phyloP scores from a whole-genome alignment of 2,888 invertebrate species.

The Heteromurus nitidus region DNA sequence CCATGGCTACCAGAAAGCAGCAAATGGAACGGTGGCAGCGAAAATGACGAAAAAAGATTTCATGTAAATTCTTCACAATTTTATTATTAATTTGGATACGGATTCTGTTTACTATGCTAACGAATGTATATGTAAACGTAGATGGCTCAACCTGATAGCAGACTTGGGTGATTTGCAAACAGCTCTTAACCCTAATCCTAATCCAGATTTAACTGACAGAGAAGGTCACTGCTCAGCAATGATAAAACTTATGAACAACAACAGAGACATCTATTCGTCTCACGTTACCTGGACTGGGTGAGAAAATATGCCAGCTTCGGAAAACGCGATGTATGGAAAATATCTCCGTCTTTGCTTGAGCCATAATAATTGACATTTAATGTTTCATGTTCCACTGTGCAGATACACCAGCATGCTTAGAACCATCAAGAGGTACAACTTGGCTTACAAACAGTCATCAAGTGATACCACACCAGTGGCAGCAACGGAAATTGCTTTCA shows the following conservation, averaged over 20 bases:
- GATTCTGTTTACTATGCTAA: background rate
- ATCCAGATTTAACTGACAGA: constrained; percentile 74
- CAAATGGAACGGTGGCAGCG: constrained; percentile 80
- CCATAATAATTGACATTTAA: background rate
- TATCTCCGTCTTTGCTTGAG: no score
- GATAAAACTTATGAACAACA: constrained; percentile 80
- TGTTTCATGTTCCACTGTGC: constrained; percentile 49
- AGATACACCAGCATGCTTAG: constrained; percentile 89
- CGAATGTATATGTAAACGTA: no score
- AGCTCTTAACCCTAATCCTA: constrained; percentile 69
- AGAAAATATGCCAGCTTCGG: constrained; percentile 74
- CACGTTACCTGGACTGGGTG: constrained; percentile 88
- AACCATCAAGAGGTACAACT: constrained; percentile 88
- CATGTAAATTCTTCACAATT: constrained; percentile 75
- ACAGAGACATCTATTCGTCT: constrained; percentile 81
- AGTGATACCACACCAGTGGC: constrained; percentile 78
- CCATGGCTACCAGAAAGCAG: constrained; percentile 84
- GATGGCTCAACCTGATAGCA: constrained; percentile 84
- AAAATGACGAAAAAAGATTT: constrained; percentile 81
- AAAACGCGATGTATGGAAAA: background rate
- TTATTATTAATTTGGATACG: no score
- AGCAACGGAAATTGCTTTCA: constrained; percentile 84
- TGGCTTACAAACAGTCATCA: constrained; percentile 82
- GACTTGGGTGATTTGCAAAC: constrained; percentile 84
- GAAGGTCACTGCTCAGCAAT: constrained; percentile 82